Evolutionary conservation across 2,888 invertebrate genomes (phyloP).

Genomic region (Elegia similella): DNA sequence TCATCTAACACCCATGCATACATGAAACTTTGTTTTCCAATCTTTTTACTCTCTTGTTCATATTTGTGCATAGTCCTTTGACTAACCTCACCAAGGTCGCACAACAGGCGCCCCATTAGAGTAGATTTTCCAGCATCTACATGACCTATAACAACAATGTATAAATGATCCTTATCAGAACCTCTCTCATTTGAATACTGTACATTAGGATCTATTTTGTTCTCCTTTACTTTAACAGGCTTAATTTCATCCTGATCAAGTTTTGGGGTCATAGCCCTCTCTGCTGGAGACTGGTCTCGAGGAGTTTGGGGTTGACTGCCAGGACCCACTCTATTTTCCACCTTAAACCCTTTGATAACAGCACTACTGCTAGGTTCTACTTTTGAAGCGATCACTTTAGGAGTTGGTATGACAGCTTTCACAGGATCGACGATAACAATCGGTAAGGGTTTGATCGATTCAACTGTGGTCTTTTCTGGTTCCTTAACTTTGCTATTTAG

Average conservation of each 20-base stretch:
- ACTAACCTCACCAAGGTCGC: constrained; percentile 92
- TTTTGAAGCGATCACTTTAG: constrained; percentile 68
- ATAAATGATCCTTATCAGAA: constrained; percentile 91
- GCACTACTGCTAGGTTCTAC: constrained; percentile 62
- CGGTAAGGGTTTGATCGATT: constrained; percentile 40
- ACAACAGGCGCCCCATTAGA: constrained; percentile 97
- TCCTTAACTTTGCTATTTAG: constrained; percentile 64
- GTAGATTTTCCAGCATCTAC: constrained; percentile 99
- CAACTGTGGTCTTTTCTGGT: constrained; percentile 33
- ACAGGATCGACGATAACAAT: constrained; percentile 44
- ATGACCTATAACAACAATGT: constrained; percentile 96
- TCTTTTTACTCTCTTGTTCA: constrained; percentile 97
- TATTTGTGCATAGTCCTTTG: constrained; percentile 96
- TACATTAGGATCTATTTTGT: constrained; percentile 79
- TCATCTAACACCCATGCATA: constrained; percentile 99
- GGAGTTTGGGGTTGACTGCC: constrained; percentile 78
- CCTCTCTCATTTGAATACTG: constrained; percentile 89
- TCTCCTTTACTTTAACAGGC: constrained; percentile 71
- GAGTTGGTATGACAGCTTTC: constrained; percentile 51
- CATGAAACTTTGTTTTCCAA: constrained; percentile 98
- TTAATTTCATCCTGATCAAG: constrained; percentile 66
- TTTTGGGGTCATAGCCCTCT: constrained; percentile 76
- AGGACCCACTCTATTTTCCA: constrained; percentile 49
- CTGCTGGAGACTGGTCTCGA: constrained; percentile 86
- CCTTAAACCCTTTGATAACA: constrained; percentile 83